phyloP scores from a whole-genome alignment of 2,888 invertebrate genomes.

The Torymus texanus region DNA sequence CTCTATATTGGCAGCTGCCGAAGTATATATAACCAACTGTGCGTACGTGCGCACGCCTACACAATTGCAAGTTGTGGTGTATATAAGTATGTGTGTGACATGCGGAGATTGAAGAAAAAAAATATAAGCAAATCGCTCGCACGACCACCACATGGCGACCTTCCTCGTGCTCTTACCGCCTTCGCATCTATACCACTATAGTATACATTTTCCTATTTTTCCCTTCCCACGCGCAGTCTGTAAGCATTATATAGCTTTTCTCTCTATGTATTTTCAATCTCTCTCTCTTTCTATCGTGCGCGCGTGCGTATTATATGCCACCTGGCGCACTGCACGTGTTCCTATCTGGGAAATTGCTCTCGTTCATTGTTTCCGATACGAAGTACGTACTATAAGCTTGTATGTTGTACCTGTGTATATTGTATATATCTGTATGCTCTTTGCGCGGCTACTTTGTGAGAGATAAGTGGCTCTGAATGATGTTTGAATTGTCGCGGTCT shows the following conservation, averaged over 20 bases:
- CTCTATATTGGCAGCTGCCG: too few relatives aligned
- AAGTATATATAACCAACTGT: too few relatives aligned
- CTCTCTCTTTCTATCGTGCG: too few relatives aligned
- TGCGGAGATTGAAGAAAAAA: too few relatives aligned
- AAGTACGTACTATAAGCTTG: too few relatives aligned
- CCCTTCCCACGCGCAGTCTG: conserved; percentile 16
- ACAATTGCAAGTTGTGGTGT: too few relatives aligned
- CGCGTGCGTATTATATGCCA: conserved; percentile 6
- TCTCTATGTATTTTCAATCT: conserved; percentile 8
- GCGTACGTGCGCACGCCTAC: background rate
- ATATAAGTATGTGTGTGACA: too few relatives aligned
- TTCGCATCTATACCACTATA: background rate
- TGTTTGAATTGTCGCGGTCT: too few relatives aligned
- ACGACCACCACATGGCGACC: conserved; percentile 31
- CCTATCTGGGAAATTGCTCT: conserved; percentile 32
- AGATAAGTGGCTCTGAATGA: too few relatives aligned
- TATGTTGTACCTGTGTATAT: too few relatives aligned
- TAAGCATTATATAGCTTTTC: background rate
- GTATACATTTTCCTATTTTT: conserved; percentile 30
- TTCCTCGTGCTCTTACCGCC: conserved; percentile 6
- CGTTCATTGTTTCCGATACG: conserved; percentile 27
- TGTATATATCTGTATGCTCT: too few relatives aligned
- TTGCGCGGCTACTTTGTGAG: background rate
- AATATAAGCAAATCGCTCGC: background rate
- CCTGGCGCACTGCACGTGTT: conserved; percentile 29